Percentiles rank a stretch among this genome's conserved stretches.
Conservation (phyloP, 2,888 invertebrate genomes). For the Phoenoteleia sp. region DNA sequence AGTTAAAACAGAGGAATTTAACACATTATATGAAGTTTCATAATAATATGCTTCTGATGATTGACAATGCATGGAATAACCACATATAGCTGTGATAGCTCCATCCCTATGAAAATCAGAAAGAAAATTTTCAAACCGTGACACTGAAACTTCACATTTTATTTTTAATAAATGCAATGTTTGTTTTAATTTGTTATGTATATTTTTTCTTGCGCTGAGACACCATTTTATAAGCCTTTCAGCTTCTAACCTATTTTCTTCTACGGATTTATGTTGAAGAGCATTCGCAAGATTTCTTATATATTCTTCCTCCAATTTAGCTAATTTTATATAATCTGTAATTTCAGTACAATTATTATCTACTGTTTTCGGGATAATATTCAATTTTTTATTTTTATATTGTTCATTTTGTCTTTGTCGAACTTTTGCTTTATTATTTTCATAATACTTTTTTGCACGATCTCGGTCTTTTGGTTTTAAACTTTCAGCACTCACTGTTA, state of each 20-base stretch:
- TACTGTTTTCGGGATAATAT: too few species aligned
- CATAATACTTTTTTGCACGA: too few species aligned
- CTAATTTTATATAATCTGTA: not conserved
- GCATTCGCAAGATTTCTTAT: slow-evolving; percentile 1
- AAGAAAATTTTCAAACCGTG: not conserved
- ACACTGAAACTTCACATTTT: slow-evolving; percentile 7
- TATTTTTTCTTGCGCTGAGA: not conserved
- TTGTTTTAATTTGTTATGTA: too few species aligned
- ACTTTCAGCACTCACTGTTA: too few species aligned
- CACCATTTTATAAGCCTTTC: slow-evolving; percentile 5
- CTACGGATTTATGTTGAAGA: not conserved
- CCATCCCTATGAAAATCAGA: not conserved
- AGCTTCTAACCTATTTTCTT: slow-evolving; percentile 13
- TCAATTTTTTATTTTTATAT: too few species aligned
- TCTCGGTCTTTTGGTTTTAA: too few species aligned
- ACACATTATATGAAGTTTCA: slow-evolving; percentile 13
- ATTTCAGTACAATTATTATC: too few species aligned
- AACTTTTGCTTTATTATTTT: too few species aligned
- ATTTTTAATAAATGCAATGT: too few species aligned
- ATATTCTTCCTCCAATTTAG: slow-evolving; percentile 1
- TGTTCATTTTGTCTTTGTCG: too few species aligned
- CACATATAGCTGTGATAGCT: slow-evolving; percentile 5
- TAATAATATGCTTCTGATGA: too few species aligned
- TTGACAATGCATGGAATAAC: slow-evolving; percentile 15
- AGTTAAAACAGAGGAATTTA: not conserved